These are phyloP conservation scores for Eupsittula cactorum DNA, from an alignment of 2,113 vertebrate species.

Conservation along the genomic window DNA sequence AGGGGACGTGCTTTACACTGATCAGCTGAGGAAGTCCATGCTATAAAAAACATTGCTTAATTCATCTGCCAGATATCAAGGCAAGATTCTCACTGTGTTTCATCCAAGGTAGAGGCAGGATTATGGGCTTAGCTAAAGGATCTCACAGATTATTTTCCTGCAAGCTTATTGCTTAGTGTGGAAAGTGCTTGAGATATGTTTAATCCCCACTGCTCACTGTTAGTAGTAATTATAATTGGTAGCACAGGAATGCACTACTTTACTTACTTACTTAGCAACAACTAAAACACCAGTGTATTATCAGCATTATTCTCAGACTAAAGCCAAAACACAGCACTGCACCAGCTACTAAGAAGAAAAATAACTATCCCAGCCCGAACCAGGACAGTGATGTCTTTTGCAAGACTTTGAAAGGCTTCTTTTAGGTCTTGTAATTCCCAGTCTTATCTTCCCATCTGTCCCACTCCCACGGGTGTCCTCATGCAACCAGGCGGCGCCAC, in stretches of 20 bases:
- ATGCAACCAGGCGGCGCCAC: background rate
- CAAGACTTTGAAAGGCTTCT: background rate
- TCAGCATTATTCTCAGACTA: background rate
- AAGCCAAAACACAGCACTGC: background rate
- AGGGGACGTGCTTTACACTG: background rate
- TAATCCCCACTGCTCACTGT: background rate
- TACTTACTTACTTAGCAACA: background rate
- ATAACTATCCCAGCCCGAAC: background rate
- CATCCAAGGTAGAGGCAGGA: background rate
- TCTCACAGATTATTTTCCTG: background rate
- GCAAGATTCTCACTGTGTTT: background rate
- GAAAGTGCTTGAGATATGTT: background rate
- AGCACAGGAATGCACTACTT: background rate
- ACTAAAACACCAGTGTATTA: background rate
- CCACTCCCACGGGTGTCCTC: background rate
- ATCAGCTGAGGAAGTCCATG: background rate
- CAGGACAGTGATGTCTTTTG: background rate
- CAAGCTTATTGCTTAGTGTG: background rate
- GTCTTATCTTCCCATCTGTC: fast-evolving
- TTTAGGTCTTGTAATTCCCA: background rate
- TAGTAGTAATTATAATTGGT: background rate
- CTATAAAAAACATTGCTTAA: background rate
- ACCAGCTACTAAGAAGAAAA: background rate
- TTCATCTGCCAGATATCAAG: background rate
- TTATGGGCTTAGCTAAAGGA: background rate